Evolutionary conservation across 2,797 vertebrate genomes (phyloP), one percentile per base, ranked within the genome.

Genomic region (Podargus strigoides): DNA sequence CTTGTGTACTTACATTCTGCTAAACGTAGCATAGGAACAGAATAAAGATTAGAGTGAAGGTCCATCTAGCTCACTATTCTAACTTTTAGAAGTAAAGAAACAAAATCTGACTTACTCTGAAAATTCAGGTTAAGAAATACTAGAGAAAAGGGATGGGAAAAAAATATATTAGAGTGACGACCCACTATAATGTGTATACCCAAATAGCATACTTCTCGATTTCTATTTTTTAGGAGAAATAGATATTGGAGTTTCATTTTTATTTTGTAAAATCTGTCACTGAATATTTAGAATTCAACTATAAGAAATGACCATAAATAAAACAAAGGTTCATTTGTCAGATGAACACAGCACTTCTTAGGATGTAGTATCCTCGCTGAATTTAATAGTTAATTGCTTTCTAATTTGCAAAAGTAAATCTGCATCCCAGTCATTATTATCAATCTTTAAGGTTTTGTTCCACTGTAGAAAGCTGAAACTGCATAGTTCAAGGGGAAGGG

Each of bases 311-410:
- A 28, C 30, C 32, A 36, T 90, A 21, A 80, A 91, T 91, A 84
- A 95, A 83, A 28, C 23, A 11, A 44, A 32, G 30, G 58, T 84
- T 91, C 37, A 32, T 91, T 90, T 94, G 30, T 86, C 69, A 82
- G 50, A 63, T 76, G 77, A 94, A 56, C 55, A 52, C 44, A 76
- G 59, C 56, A 64, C 34, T 91, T 90, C 11, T 26, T 39, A 81
- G 79, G 42, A 78, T 89, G 21, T 66, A 5, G 0, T 79, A 42
- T 86, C 46, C 74, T 85, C 78, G 28, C 39, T 86, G 8, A 6
- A 84, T 84, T 94, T 93, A 91, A 73, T 95, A 88, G 86, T 95
- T 86, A 91, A 86, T 80, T 88, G 44, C 58, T 73, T 95, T 84
- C 58, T 84, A 76, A 79, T 91, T 86, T 93, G 53, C 39, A 86